A percentile compares a stretch with the other conserved stretches of the same genome.
Evolutionary conservation across 2,888 invertebrate species (phyloP).

Genomic region (Mycalesis mineus): DNA sequence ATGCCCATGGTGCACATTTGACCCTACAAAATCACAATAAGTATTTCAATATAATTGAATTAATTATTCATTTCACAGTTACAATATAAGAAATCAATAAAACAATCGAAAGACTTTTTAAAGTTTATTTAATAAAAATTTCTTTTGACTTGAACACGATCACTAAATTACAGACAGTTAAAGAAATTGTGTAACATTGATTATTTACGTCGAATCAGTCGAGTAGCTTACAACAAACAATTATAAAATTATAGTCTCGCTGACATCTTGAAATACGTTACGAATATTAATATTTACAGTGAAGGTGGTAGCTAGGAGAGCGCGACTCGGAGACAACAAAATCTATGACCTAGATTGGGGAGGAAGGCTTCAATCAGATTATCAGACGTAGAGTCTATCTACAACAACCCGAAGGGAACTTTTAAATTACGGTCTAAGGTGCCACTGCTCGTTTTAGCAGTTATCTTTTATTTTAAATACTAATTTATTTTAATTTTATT

Average conservation of each 20-base stretch:
- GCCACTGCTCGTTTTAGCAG: too few species aligned
- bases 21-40: too few species aligned
- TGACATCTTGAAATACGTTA: slow-evolving; percentile 51
- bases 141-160: slow-evolving; percentile 79
- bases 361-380: too few species aligned
- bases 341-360: too few species aligned
- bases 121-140: slow-evolving; percentile 74
- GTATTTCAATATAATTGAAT: too few species aligned
- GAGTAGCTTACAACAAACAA: slow-evolving; percentile 57
- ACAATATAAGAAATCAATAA: neutral
- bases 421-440: too few species aligned
- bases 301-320: slow-evolving; percentile 11
- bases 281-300: slow-evolving; percentile 47
- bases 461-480: too few species aligned
- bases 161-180: slow-evolving; percentile 74
- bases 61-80: too few species aligned
- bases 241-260: slow-evolving; percentile 54
- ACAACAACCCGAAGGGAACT: too few species aligned
- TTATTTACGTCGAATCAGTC: slow-evolving; percentile 68
- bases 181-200: slow-evolving; percentile 67
- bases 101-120: slow-evolving; percentile 32
- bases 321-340: neutral
- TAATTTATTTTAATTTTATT: too few species aligned
- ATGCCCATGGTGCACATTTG: too few species aligned
- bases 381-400: too few species aligned